Percentiles rank a stretch among this genome's conserved stretches.
Evolutionary conservation across 92 coral and sea anemone species (phyloP).

Genomic region (Metridium senile): DNA sequence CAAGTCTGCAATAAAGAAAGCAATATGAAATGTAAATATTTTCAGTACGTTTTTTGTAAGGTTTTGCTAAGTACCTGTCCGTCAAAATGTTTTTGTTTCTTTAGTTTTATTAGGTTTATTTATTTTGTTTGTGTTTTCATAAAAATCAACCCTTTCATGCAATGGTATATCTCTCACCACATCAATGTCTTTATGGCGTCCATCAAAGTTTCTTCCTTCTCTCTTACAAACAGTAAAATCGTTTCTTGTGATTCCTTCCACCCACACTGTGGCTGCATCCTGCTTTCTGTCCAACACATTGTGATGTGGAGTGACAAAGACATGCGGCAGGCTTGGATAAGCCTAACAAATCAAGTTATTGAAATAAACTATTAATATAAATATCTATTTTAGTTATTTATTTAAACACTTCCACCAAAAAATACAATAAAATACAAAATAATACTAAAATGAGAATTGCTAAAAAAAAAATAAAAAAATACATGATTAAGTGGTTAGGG

Average conservation of each 20-base stretch:
- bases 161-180: constrained; percentile 7
- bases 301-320: constrained; percentile 15
- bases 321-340: constrained; percentile 7
- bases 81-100: not conserved
- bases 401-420: not conserved
- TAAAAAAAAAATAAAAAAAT: too few relatives aligned
- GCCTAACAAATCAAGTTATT: not conserved
- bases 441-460: too few relatives aligned
- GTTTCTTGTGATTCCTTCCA: constrained; percentile 7
- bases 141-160: not conserved
- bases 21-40: not conserved
- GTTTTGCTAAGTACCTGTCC: not conserved
- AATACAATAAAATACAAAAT: too few relatives aligned
- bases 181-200: constrained; percentile 20
- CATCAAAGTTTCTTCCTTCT: constrained; percentile 19
- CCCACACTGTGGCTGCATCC: constrained; percentile 20
- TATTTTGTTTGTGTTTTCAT: not conserved
- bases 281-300: constrained; percentile 25
- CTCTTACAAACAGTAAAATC: constrained; percentile 12
- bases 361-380: not conserved
- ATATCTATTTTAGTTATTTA: too few relatives aligned
- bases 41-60: not conserved
- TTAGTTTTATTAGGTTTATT: too few relatives aligned
- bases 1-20: not conserved
- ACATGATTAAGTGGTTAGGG: too few relatives aligned